Conservation (phyloP, 2,797 vertebrate genomes). For the Mormyrops attenuatus region DNA sequence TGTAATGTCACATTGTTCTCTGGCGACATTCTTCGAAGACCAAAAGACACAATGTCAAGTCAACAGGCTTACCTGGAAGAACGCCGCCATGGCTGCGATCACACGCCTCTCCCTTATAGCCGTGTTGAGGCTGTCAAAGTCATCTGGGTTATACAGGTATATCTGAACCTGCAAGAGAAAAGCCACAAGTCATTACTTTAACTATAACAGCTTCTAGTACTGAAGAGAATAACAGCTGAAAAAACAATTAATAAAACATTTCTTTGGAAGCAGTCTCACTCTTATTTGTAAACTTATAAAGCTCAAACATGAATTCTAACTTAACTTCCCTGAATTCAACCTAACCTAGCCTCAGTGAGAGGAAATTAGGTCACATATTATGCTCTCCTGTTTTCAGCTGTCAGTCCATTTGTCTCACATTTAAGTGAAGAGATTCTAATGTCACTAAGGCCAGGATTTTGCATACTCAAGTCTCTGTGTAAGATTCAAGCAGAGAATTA, state of each 20-base stretch:
- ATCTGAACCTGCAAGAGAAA: slow-evolving; percentile 86
- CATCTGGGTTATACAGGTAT: slow-evolving; percentile 98
- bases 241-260: not conserved
- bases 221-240: not conserved
- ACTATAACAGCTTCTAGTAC: not conserved
- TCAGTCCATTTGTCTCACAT: not conserved
- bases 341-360: not conserved
- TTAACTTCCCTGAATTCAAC: not conserved
- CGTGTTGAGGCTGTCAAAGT: slow-evolving; percentile 91
- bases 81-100: slow-evolving; percentile 87
- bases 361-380: not conserved
- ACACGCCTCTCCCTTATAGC: slow-evolving; percentile 88
- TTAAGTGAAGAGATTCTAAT: not conserved
- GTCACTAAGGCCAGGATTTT: not conserved
- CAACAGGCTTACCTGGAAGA: slow-evolving; percentile 82
- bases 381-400: not conserved
- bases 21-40: not conserved
- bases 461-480: not conserved
- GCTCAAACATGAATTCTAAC: not conserved
- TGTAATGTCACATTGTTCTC: not conserved
- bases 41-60: not conserved
- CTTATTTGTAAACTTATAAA: not conserved
- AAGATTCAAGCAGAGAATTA: not conserved
- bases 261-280: not conserved
- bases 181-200: slow-evolving; percentile 31